Evolutionary conservation across 2,113 vertebrate species (phyloP), one percentile per base, ranked within the genome.

Genomic region (Antennarius striatus): DNA sequence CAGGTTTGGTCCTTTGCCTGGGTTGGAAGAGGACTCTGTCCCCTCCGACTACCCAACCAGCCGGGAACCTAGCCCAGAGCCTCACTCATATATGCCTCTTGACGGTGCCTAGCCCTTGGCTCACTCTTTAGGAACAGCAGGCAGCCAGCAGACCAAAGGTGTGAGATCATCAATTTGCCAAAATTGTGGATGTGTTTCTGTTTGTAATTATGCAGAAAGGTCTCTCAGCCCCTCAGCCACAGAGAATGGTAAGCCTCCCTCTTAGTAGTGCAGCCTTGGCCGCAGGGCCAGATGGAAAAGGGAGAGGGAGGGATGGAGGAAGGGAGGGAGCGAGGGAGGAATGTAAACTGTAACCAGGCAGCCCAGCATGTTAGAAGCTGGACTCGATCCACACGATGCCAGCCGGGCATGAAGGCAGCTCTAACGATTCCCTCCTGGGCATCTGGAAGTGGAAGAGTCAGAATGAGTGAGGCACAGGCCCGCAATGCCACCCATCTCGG

Each of bases 401-500:
- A 85, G 74, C 82, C 77, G 83, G 83, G 88, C 86, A 87, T 88
- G 78, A 89, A 87, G 85, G 80, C 85, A 71, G 73, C 74, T 62
- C 79, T 76, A 86, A 83, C 85, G 56, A 83, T 80, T 88, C 86
- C 77, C 80, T 86, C 52, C 75, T 82, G 75, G 79, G 83, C 80
- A 87, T 86, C 84, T 91, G 84, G 83, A 88, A 85, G 84, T 83
- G 56, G 73, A 81, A 75, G 71, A 79, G 68, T 73, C 75, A 79
- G 82, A 83, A 75, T 62, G 87, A 89, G 77, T 46, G 77, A 73
- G 77, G 84, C 80, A 81, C 53, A 42, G 71, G 80, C 83, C 82
- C 68, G 47, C 80, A 85, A 87, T 92, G 84, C 85, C 91, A 92
- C 88, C 89, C 87, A 90, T 84, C 86, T 85, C 45, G 81, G 85